These are phyloP conservation scores for Cavia porcellus DNA, from an alignment of 2,113 vertebrate genomes.

Conservation along the genomic window DNA sequence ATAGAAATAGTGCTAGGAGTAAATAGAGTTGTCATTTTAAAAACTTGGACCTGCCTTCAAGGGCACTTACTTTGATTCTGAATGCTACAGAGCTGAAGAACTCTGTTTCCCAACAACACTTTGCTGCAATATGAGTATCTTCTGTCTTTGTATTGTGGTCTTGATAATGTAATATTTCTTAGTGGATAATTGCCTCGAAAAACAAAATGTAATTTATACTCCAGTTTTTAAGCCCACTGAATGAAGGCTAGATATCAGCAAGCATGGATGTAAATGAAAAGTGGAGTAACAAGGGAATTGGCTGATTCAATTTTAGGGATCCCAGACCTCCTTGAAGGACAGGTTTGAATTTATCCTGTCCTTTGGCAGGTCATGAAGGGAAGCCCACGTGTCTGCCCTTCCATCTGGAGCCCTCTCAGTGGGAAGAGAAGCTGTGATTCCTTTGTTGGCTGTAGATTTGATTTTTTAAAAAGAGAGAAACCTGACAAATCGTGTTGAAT, in stretches of 20 bases:
- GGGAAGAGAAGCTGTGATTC: not conserved
- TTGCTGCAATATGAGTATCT: not conserved
- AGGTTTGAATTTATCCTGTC: not conserved
- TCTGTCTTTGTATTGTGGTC: slow-evolving; percentile 23
- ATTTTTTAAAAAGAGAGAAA: slow-evolving; percentile 27
- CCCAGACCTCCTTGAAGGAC: rapidly evolving
- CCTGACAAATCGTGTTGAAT: slow-evolving; percentile 39
- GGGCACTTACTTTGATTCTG: slow-evolving; percentile 8
- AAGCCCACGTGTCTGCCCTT: not conserved
- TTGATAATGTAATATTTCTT: slow-evolving; percentile 39
- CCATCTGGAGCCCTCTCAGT: not conserved
- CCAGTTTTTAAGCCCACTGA: slow-evolving; percentile 66
- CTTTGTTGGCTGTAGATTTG: not conserved
- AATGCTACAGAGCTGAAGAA: slow-evolving; percentile 32
- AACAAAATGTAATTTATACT: slow-evolving; percentile 54
- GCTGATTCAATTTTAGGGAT: not conserved
- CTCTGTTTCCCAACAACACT: not conserved
- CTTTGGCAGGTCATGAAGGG: not conserved
- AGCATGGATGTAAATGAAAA: not conserved
- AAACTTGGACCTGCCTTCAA: slow-evolving; percentile 40
- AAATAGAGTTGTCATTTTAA: slow-evolving; percentile 50
- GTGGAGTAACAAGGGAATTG: not conserved
- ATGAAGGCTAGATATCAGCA: slow-evolving; percentile 1
- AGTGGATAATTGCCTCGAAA: slow-evolving; percentile 63
- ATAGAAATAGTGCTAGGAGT: not conserved